Percentiles rank a stretch among this genome's conserved stretches.
Conservation (phyloP, 2,797 vertebrate genomes). For the Cirrhinus molitorella region DNA sequence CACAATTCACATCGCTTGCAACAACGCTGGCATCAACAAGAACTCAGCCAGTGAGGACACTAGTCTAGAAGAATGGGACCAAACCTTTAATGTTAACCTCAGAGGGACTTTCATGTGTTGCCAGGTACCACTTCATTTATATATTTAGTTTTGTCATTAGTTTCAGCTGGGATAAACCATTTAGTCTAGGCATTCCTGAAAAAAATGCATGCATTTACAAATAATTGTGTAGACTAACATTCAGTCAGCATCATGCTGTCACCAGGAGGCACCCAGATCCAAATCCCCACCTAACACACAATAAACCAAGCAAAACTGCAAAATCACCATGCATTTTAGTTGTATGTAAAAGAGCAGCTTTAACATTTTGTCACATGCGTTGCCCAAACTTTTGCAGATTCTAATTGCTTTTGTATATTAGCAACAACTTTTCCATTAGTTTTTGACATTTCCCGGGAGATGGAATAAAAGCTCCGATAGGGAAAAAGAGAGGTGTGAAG, state of each 20-base stretch:
- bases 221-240: background rate
- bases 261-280: background rate
- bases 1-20: conserved; percentile 79
- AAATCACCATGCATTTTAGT: background rate
- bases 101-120: conserved; percentile 86
- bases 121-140: conserved; percentile 72
- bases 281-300: background rate
- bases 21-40: conserved; percentile 84
- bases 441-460: conserved; percentile 24
- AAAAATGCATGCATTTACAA: background rate
- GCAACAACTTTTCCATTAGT: conserved; percentile 35
- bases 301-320: background rate
- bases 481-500: conserved; percentile 27
- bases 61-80: conserved; percentile 82
- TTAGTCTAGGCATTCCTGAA: background rate
- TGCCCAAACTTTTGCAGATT: conserved; percentile 6
- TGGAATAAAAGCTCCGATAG: conserved; percentile 19
- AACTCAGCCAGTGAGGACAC: conserved; percentile 85
- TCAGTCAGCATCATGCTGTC: background rate
- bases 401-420: conserved; percentile 39
- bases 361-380: background rate
- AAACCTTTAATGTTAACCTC: conserved; percentile 84
- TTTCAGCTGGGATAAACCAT: conserved; percentile 3
- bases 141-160: background rate
- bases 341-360: background rate